Conservation (phyloP, 2,113 vertebrate species). For the Pagrus major region DNA sequence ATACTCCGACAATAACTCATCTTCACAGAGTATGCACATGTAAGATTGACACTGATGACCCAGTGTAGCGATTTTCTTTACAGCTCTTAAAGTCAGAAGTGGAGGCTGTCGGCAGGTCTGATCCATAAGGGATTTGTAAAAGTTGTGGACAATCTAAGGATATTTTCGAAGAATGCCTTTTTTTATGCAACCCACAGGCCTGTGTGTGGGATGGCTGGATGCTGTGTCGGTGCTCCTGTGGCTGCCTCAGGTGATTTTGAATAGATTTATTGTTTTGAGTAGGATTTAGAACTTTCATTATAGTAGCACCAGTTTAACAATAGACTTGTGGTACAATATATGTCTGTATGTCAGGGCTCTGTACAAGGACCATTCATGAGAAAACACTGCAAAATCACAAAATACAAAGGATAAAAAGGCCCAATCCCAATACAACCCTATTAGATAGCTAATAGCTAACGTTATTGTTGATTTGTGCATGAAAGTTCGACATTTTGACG, state of each 20-base stretch:
- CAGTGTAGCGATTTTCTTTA: conserved; percentile 13
- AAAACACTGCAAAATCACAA: too few relatives aligned
- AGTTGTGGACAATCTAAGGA: fast-evolving
- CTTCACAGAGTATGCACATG: not conserved
- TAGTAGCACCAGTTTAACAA: not conserved
- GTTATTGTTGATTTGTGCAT: too few relatives aligned
- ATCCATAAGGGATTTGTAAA: not conserved
- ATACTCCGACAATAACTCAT: conserved; percentile 3
- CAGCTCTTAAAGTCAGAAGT: conserved; percentile 4
- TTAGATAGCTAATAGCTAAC: too few relatives aligned
- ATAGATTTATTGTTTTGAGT: conserved; percentile 1
- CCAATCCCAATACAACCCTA: too few relatives aligned
- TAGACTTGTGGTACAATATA: not conserved
- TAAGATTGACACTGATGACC: conserved; percentile 15
- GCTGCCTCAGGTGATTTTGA: not conserved
- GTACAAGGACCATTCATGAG: not conserved
- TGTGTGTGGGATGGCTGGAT: not conserved
- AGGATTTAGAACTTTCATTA: not conserved
- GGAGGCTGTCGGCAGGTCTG: not conserved
- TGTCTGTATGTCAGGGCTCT: not conserved
- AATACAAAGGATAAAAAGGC: too few relatives aligned
- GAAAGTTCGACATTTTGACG: too few relatives aligned
- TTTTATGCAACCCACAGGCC: not conserved
- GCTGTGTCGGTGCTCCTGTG: not conserved
- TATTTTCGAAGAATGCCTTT: not conserved